Conservation (phyloP, 1,140 invertebrate genomes). For the Limonius californicus region DNA sequence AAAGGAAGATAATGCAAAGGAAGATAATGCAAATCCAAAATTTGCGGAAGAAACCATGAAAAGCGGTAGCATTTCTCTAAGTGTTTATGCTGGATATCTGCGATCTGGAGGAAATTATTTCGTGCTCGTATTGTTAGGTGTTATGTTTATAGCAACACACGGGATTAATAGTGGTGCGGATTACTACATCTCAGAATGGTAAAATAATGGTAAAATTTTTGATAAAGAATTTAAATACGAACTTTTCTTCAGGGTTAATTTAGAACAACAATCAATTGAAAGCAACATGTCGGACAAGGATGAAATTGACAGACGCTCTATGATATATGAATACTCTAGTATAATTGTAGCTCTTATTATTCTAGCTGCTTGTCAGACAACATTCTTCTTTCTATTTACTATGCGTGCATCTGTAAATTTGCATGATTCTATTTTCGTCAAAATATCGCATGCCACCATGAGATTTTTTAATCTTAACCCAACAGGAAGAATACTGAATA, state of each 20-base stretch:
- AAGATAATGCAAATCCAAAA: constrained; percentile 33
- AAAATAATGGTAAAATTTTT: constrained; percentile 28
- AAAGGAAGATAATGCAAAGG: constrained; percentile 26
- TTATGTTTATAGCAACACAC: constrained; percentile 58
- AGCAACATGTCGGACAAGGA: background rate
- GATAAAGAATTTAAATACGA: background rate
- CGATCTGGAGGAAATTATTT: constrained; percentile 55
- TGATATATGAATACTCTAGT: constrained; percentile 51
- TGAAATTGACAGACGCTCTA: background rate
- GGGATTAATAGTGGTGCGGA: constrained; percentile 62
- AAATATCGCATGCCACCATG: constrained; percentile 56
- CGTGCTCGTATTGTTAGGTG: constrained; percentile 51
- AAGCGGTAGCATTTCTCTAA: constrained; percentile 55
- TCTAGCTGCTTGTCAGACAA: constrained; percentile 47
- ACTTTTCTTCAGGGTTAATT: constrained; percentile 37
- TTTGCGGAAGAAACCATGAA: constrained; percentile 42
- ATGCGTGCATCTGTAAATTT: constrained; percentile 47
- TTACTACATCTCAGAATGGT: constrained; percentile 67
- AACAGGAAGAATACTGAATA: constrained; percentile 53
- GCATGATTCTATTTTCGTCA: constrained; percentile 63
- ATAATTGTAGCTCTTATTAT: constrained; percentile 59
- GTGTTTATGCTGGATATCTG: constrained; percentile 61
- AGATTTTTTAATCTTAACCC: constrained; percentile 58
- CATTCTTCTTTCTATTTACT: constrained; percentile 39
- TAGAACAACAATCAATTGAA: constrained; percentile 38